Conservation (phyloP, 1,140 invertebrate genomes). For the Hylaeus anthracinus region DNA sequence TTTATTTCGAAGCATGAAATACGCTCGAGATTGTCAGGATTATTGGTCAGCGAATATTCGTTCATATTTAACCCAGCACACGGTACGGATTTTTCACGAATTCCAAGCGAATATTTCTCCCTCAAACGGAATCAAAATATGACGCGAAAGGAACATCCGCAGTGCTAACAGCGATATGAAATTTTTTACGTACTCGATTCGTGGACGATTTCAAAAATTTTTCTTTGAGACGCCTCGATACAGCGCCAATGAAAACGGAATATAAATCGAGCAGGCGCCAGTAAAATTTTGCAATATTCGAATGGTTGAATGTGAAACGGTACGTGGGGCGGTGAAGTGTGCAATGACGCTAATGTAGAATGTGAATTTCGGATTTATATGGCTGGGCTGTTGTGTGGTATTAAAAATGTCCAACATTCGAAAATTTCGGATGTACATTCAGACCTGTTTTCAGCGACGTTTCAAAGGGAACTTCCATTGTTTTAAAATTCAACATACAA, state of each 20-base stretch:
- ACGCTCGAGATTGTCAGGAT: constrained; percentile 15
- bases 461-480: no score
- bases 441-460: no score
- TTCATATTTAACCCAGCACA: constrained; percentile 10
- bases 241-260: constrained; percentile 7
- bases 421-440: background rate
- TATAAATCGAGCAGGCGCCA: background rate
- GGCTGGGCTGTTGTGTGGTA: background rate
- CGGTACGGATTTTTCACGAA: background rate
- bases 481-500: no score
- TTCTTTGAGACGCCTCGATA: background rate
- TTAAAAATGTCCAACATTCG: background rate
- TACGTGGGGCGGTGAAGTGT: background rate
- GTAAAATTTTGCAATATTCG: constrained; percentile 16
- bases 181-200: background rate
- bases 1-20: background rate
- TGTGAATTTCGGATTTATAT: background rate
- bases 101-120: constrained; percentile 11
- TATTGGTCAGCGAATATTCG: constrained; percentile 14
- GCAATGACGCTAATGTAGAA: background rate
- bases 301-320: background rate
- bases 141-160: background rate
- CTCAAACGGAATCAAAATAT: background rate
- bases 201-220: constrained; percentile 10
- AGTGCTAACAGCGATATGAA: constrained; percentile 26